phyloP scores from a whole-genome alignment of 2,797 vertebrate genomes.

The Sebastes diploproa region DNA sequence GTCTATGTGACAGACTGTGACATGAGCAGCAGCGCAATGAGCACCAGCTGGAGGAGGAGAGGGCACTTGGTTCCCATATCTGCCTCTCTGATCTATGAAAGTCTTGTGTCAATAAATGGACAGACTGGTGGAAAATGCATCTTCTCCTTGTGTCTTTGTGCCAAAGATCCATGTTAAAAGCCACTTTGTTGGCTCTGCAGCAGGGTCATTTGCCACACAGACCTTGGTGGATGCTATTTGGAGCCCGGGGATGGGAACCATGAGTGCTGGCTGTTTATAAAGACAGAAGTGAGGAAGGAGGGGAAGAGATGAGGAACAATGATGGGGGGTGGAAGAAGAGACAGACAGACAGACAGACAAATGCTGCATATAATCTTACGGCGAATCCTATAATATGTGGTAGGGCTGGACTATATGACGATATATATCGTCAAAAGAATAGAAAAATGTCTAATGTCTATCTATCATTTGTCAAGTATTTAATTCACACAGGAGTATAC shows the following conservation, averaged over 20 bases:
- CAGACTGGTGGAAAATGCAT: conserved; percentile 32
- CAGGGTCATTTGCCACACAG: conserved; percentile 43
- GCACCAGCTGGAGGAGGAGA: neutral
- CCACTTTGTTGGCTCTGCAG: conserved; percentile 37
- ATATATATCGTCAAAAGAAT: no score
- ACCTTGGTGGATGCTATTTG: conserved; percentile 64
- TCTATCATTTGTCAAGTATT: no score
- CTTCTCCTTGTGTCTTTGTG: conserved; percentile 22
- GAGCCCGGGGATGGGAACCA: conserved; percentile 52
- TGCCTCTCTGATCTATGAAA: conserved; percentile 2
- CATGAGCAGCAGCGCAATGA: neutral
- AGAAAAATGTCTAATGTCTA: no score
- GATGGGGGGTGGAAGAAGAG: neutral
- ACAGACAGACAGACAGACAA: neutral
- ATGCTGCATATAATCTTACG: neutral
- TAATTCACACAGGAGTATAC: no score
- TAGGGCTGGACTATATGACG: no score
- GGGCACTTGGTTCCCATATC: conserved; percentile 7
- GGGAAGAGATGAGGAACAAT: conserved; percentile 1
- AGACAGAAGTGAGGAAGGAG: conserved; percentile 13
- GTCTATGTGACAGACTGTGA: neutral
- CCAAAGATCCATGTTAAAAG: conserved; percentile 53
- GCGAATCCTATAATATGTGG: neutral
- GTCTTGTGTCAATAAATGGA: conserved; percentile 45
- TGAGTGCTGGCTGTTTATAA: conserved; percentile 50